Percentiles rank a stretch among this genome's conserved stretches.
phyloP scores from a whole-genome alignment of 2,888 invertebrate species.

The Orchesellides sinensis region DNA sequence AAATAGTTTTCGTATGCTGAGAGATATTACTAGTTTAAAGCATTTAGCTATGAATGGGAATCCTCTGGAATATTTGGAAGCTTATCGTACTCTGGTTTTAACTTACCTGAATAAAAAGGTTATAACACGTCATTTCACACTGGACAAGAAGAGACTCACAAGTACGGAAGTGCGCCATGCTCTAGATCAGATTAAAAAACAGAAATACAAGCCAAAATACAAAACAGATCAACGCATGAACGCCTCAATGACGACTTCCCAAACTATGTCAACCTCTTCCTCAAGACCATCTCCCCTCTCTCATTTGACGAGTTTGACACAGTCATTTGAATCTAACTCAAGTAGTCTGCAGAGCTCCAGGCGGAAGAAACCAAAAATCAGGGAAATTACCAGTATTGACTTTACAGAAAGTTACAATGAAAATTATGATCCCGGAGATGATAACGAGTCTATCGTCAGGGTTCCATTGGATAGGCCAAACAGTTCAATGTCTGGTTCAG shows the following conservation, averaged over 20 bases:
- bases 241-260: constrained; percentile 53
- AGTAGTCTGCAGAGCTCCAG: constrained; percentile 73
- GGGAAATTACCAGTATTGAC: constrained; percentile 69
- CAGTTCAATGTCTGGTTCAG: constrained; percentile 38
- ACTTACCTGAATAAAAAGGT: constrained; percentile 67
- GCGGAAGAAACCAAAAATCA: constrained; percentile 73
- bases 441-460: constrained; percentile 57
- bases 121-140: constrained; percentile 67
- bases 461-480: constrained; percentile 53
- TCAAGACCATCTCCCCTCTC: constrained; percentile 52
- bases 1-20: constrained; percentile 62
- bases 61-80: constrained; percentile 69
- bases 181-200: constrained; percentile 67
- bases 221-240: constrained; percentile 32
- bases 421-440: constrained; percentile 49
- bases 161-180: constrained; percentile 70
- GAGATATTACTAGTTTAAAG: constrained; percentile 67
- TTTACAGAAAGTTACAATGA: constrained; percentile 54
- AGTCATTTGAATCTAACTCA: constrained; percentile 73
- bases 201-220: constrained; percentile 70
- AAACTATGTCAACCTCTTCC: constrained; percentile 41
- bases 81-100: constrained; percentile 67
- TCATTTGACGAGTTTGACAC: constrained; percentile 72
- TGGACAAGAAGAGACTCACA: constrained; percentile 72
- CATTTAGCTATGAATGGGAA: constrained; percentile 70